Evolutionary conservation across 64 coral and sea anemone genomes (phyloP).

Genomic region (Orbicella faveolata): DNA sequence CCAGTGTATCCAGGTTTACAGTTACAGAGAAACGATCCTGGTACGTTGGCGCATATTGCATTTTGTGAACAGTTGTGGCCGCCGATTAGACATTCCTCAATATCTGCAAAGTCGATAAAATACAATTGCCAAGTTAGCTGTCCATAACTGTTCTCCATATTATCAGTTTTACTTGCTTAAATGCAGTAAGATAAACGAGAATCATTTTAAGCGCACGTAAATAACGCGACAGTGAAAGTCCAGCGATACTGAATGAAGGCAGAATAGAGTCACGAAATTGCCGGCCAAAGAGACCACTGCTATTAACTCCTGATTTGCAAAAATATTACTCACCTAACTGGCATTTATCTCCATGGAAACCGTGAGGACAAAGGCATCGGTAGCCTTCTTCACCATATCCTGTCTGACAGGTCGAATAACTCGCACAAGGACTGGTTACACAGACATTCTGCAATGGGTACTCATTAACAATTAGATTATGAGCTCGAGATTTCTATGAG

Average conservation of each 20-base stretch:
- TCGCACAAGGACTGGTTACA: background rate
- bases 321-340: slow-evolving; percentile 4
- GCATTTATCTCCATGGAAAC: slow-evolving; percentile 17
- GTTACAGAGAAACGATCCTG: background rate
- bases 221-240: no score
- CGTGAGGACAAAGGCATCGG: slow-evolving; percentile 11
- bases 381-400: background rate
- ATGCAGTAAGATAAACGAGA: background rate
- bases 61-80: background rate
- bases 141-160: no score
- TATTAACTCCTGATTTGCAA: background rate
- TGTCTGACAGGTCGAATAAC: slow-evolving; percentile 5
- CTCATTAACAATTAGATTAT: background rate
- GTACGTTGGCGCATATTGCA: background rate
- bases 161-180: background rate
- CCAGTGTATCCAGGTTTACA: background rate
- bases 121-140: background rate
- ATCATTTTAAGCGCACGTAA: background rate
- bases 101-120: background rate
- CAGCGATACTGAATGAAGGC: no score
- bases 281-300: background rate
- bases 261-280: background rate
- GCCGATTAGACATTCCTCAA: background rate
- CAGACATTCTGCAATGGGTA: background rate
- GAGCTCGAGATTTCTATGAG: background rate